These are phyloP conservation scores for Nettapus auritus DNA, from an alignment of 2,113 vertebrate genomes.

Conservation along the genomic window DNA sequence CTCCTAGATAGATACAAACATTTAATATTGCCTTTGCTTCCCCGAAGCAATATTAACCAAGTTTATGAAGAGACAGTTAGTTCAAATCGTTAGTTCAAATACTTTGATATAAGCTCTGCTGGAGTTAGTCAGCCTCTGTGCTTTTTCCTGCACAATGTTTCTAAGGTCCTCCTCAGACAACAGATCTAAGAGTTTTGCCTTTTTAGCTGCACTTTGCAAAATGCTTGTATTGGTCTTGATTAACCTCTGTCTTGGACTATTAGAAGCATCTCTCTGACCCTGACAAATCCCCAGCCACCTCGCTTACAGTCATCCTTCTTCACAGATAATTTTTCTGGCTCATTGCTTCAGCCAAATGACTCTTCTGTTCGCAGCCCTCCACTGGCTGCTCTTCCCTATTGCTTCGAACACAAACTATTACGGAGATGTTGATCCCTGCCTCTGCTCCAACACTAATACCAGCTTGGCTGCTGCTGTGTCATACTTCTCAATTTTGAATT, in stretches of 20 bases:
- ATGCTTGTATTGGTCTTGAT: background rate
- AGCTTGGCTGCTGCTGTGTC: background rate
- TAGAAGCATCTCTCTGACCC: background rate
- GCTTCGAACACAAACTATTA: background rate
- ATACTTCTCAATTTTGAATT: background rate
- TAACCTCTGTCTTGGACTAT: background rate
- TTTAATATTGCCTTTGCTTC: background rate
- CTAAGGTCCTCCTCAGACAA: background rate
- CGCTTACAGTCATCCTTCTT: background rate
- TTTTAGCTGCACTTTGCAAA: background rate
- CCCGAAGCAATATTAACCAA: background rate
- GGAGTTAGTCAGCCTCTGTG: background rate
- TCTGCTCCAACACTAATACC: background rate
- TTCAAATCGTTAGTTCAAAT: background rate
- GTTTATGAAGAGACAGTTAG: background rate
- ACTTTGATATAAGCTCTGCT: background rate
- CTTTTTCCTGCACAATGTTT: background rate
- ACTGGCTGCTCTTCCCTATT: background rate
- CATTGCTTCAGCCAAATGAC: background rate
- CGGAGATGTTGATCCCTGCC: background rate
- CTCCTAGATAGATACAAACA: background rate
- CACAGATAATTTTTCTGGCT: background rate
- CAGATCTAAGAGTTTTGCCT: background rate
- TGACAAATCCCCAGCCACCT: background rate
- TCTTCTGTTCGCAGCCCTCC: background rate